Evolutionary conservation across 2,888 invertebrate genomes (phyloP).

Genomic region (Anorthoa munda): DNA sequence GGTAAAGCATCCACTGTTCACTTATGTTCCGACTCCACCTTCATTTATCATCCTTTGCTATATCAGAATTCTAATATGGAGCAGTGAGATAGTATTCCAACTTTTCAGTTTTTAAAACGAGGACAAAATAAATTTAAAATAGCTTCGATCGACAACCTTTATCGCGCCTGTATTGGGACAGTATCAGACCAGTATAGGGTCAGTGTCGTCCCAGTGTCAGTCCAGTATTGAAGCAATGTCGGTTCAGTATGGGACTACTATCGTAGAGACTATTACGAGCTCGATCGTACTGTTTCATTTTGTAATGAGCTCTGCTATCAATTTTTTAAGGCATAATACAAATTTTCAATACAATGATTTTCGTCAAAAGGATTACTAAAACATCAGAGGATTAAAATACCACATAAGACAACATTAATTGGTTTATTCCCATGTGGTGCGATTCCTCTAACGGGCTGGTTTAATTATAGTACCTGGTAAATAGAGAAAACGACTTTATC

Average conservation of each 20-base stretch:
- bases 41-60: conserved; percentile 41
- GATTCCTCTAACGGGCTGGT: conserved; percentile 4
- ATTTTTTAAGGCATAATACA: neutral
- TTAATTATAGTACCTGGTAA: too few relatives aligned
- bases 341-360: neutral
- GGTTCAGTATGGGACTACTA: neutral
- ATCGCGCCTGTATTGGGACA: neutral
- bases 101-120: conserved; percentile 14
- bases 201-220: neutral
- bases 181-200: neutral
- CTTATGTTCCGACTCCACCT: conserved; percentile 36
- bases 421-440: conserved; percentile 8
- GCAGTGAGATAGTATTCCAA: neutral
- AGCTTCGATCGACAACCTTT: neutral
- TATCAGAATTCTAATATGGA: conserved; percentile 38
- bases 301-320: neutral
- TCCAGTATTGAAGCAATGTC: neutral
- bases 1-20: conserved; percentile 43
- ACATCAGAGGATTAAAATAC: conserved; percentile 8
- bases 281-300: neutral
- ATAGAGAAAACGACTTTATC: too few relatives aligned
- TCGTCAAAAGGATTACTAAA: conserved; percentile 1
- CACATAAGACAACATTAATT: conserved; percentile 2
- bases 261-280: too few relatives aligned
- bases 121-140: neutral